These are phyloP conservation scores for Eudasyphora cyanicolor DNA, from an alignment of 2,888 invertebrate genomes.

Conservation along the genomic window DNA sequence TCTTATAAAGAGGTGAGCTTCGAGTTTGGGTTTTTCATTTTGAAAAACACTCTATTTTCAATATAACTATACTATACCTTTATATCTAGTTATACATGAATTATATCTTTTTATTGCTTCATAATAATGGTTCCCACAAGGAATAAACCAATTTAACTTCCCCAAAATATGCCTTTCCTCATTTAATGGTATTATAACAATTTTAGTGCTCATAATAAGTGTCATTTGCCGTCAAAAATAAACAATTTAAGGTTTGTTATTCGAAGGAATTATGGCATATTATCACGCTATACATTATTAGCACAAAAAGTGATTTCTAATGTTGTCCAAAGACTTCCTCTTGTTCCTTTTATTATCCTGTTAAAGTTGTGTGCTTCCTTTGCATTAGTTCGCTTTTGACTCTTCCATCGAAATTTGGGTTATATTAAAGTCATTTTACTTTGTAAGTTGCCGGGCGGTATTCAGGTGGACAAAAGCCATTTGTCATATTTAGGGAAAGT, in stretches of 20 bases:
- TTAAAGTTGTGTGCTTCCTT: slow-evolving; percentile 18
- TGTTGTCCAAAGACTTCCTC: neutral
- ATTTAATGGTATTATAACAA: neutral
- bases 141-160: too few relatives aligned
- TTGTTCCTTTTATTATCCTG: slow-evolving; percentile 31
- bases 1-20: too few relatives aligned
- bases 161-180: too few relatives aligned
- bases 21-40: too few relatives aligned
- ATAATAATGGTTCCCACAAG: too few relatives aligned
- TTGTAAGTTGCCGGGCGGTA: slow-evolving; percentile 28
- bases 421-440: slow-evolving; percentile 38
- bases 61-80: too few relatives aligned
- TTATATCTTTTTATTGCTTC: too few relatives aligned
- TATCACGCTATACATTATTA: slow-evolving; percentile 36
- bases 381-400: neutral
- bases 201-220: too few relatives aligned
- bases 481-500: slow-evolving; percentile 57
- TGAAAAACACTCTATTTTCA: too few relatives aligned
- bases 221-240: slow-evolving; percentile 13
- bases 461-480: slow-evolving; percentile 32
- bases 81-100: too few relatives aligned
- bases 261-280: slow-evolving; percentile 4
- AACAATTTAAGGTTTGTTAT: neutral
- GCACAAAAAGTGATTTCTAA: neutral
- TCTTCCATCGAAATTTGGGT: slow-evolving; percentile 34